Conservation (phyloP, 2,113 vertebrate species). For the Stegostoma tigrinum region DNA sequence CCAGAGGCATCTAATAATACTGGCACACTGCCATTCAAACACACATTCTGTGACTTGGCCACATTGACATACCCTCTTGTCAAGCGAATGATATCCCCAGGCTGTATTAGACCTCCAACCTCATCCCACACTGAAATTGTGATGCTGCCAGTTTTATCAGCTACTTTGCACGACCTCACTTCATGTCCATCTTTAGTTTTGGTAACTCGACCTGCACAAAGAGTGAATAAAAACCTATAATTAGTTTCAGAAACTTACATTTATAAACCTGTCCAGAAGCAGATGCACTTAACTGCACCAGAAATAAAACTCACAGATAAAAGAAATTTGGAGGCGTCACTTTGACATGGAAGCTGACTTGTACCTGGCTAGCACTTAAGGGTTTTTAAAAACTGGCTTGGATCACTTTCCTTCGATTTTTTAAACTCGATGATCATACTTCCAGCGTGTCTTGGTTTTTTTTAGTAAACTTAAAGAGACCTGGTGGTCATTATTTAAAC, state of each 20-base stretch:
- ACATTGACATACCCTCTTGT: slow-evolving; percentile 77
- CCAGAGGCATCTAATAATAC: background rate
- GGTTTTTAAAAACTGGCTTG: slow-evolving; percentile 9
- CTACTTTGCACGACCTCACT: slow-evolving; percentile 93
- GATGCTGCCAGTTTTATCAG: slow-evolving; percentile 94
- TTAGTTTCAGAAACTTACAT: slow-evolving; percentile 23
- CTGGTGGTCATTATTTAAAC: background rate
- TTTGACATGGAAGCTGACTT: background rate
- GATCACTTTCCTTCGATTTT: background rate
- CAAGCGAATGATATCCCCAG: slow-evolving; percentile 92
- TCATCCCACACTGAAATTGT: slow-evolving; percentile 98
- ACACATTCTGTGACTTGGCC: background rate
- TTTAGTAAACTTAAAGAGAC: background rate
- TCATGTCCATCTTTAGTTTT: slow-evolving; percentile 98
- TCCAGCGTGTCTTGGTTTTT: background rate
- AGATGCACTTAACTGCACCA: background rate
- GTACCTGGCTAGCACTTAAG: slow-evolving; percentile 34
- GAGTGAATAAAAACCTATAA: slow-evolving; percentile 35
- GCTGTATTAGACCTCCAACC: slow-evolving; percentile 85
- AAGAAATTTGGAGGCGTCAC: background rate
- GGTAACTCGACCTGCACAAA: slow-evolving; percentile 78
- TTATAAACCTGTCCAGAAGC: background rate
- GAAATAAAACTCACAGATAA: slow-evolving; percentile 21
- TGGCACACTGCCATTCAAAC: background rate
- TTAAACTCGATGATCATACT: background rate